phyloP scores from a whole-genome alignment of 2,797 vertebrate species.

The Pterois miles region DNA sequence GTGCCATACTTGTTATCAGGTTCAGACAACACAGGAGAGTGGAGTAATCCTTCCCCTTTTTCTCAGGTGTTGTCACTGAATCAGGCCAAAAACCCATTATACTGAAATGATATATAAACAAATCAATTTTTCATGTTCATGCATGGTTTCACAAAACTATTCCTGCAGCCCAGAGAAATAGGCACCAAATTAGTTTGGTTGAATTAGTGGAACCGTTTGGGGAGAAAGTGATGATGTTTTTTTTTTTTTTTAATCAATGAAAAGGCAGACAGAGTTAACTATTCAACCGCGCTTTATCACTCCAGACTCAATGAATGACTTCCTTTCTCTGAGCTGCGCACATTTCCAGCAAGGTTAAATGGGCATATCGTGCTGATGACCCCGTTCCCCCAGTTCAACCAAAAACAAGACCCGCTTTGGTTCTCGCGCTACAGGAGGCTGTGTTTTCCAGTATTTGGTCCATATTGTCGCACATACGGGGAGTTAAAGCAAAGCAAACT shows the following conservation, averaged over 20 bases:
- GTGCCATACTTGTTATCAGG: conserved; percentile 65
- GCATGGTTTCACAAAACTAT: conserved; percentile 72
- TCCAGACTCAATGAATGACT: conserved; percentile 67
- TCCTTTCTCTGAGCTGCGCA: conserved; percentile 60
- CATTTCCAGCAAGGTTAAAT: conserved; percentile 63
- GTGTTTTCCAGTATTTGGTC: neutral
- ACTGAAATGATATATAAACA: conserved; percentile 71
- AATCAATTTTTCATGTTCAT: conserved; percentile 73
- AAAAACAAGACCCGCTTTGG: conserved; percentile 51
- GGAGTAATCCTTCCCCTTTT: conserved; percentile 47
- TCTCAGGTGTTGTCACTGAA: conserved; percentile 59
- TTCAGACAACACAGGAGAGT: conserved; percentile 58
- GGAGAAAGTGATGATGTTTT: conserved; percentile 30
- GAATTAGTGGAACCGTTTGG: conserved; percentile 27
- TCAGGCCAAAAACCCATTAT: conserved; percentile 59
- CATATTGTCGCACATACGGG: neutral
- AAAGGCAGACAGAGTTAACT: conserved; percentile 41
- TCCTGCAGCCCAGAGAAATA: conserved; percentile 50
- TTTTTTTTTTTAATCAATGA: conserved; percentile 51
- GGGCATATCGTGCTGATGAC: conserved; percentile 68
- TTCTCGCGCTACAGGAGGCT: conserved; percentile 1
- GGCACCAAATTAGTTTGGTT: conserved; percentile 51
- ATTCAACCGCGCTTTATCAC: conserved; percentile 48
- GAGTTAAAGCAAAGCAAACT: neutral
- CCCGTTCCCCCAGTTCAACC: conserved; percentile 47